These are phyloP conservation scores for Echiichthys vipera DNA, from an alignment of 2,797 vertebrate species.

Conservation along the genomic window DNA sequence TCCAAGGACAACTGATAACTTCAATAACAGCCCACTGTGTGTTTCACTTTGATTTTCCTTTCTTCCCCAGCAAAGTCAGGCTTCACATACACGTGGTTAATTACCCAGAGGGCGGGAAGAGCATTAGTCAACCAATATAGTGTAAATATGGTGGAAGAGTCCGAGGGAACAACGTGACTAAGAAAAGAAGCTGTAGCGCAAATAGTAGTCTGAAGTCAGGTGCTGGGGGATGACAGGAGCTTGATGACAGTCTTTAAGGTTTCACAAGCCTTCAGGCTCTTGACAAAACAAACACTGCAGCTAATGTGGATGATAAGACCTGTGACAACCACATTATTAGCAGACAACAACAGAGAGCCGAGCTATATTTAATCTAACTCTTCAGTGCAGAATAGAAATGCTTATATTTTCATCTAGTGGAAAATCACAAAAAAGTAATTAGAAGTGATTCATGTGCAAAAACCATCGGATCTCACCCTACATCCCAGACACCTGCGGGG, in stretches of 20 bases:
- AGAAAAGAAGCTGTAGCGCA: conserved; percentile 1
- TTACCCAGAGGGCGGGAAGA: conserved; percentile 6
- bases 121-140: not conserved
- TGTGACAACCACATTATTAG: conserved; percentile 15
- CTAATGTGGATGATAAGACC: conserved; percentile 31
- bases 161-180: not conserved
- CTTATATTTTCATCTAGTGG: not conserved
- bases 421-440: not conserved
- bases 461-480: not conserved
- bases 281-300: not conserved
- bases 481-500: not conserved
- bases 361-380: conserved; percentile 27
- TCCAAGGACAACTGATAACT: conserved; percentile 29
- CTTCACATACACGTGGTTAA: not conserved
- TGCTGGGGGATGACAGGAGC: conserved; percentile 8
- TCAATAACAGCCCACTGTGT: not conserved
- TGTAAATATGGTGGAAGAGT: not conserved
- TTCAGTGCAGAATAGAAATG: not conserved
- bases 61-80: not conserved
- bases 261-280: conserved; percentile 9
- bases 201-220: not conserved
- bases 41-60: conserved; percentile 25
- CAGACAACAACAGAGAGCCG: conserved; percentile 5
- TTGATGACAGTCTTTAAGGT: conserved; percentile 12
- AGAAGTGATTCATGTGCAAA: not conserved